Conservation (phyloP, 2,113 vertebrate species). For the Bos javanicus region DNA sequence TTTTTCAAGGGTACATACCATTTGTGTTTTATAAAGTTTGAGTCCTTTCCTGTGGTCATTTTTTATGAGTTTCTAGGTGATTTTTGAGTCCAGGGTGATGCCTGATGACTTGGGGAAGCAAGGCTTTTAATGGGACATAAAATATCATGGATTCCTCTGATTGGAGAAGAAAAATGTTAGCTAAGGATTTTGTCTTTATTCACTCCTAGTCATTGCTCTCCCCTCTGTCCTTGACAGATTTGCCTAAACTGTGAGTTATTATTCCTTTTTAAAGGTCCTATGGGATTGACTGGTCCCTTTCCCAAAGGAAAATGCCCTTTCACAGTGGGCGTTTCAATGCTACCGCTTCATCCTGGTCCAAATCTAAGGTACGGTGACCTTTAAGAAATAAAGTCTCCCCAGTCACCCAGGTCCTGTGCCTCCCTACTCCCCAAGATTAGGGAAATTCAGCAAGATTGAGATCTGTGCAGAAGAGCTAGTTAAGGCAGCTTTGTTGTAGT, state of each 20-base stretch:
- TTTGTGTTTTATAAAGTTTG: neutral
- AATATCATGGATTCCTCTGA: neutral
- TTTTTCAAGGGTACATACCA: neutral
- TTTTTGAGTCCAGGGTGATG: neutral
- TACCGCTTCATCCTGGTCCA: neutral
- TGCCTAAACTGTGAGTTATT: neutral
- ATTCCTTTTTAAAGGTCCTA: neutral
- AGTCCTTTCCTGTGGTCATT: neutral
- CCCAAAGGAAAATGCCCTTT: neutral
- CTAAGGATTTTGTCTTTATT: neutral
- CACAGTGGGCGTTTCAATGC: neutral
- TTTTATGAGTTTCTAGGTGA: neutral
- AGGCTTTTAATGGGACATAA: neutral
- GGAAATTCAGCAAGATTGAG: neutral
- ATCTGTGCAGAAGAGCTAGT: neutral
- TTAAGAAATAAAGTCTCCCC: neutral
- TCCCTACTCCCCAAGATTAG: neutral
- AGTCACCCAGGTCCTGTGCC: neutral
- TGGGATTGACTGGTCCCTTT: neutral
- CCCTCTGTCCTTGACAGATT: neutral
- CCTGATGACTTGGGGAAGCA: neutral
- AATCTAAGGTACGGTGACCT: neutral
- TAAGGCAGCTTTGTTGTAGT: conserved; percentile 67
- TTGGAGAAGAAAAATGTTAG: neutral
- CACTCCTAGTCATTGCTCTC: neutral